phyloP scores from a whole-genome alignment of 2,797 vertebrate genomes.

The Acanthornis magna region DNA sequence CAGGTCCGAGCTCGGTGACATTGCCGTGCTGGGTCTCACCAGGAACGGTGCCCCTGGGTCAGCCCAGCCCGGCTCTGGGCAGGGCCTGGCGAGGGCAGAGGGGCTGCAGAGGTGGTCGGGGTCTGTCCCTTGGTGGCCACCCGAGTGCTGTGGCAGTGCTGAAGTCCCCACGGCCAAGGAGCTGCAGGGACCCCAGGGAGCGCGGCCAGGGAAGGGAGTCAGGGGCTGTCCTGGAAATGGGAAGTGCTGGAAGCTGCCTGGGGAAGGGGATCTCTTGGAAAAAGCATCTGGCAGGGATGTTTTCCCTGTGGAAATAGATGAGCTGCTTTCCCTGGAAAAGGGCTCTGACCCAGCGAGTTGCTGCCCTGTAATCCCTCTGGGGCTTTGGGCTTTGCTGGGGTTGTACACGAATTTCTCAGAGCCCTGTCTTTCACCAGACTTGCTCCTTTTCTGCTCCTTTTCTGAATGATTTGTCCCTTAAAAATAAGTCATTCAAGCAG shows the following conservation, averaged over 20 bases:
- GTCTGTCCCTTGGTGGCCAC: background rate
- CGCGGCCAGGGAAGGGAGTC: background rate
- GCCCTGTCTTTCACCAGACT: background rate
- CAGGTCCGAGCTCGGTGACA: background rate
- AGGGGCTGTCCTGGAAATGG: background rate
- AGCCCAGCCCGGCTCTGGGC: rapidly evolving
- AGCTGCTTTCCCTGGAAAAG: background rate
- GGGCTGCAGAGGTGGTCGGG: background rate
- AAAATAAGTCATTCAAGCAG: background rate
- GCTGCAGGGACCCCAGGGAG: too few relatives aligned
- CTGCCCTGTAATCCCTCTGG: background rate
- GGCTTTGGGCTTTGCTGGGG: background rate
- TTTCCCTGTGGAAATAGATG: background rate
- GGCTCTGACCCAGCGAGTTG: background rate
- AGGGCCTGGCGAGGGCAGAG: background rate
- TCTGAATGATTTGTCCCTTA: background rate
- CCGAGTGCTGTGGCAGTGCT: rapidly evolving
- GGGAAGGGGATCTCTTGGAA: background rate
- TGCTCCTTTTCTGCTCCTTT: background rate
- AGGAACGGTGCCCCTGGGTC: background rate
- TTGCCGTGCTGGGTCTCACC: background rate
- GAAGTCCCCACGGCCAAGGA: rapidly evolving
- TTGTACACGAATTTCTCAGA: background rate
- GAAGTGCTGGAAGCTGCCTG: background rate
- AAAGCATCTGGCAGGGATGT: background rate